Percentiles rank a stretch among this genome's conserved stretches.
Conservation (phyloP, 2,797 vertebrate genomes). For the Mionectes olivaceus region DNA sequence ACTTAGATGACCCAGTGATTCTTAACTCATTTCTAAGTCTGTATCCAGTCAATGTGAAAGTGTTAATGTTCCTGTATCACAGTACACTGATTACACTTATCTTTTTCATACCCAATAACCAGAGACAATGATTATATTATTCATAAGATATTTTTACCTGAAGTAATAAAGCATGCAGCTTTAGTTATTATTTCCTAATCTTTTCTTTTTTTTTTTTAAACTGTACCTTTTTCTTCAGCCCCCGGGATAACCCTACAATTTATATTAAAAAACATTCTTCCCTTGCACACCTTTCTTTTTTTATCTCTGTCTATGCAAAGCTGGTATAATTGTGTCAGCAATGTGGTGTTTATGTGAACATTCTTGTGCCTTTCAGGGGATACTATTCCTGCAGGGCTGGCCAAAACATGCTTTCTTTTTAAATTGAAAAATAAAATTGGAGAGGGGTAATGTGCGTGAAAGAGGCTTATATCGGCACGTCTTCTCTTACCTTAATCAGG, state of each 20-base stretch:
- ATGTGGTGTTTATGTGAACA: background rate
- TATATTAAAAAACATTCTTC: conserved; percentile 74
- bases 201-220: conserved; percentile 42
- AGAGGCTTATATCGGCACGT: background rate
- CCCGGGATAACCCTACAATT: conserved; percentile 69
- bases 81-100: conserved; percentile 66
- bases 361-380: conserved; percentile 36
- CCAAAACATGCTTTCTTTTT: background rate
- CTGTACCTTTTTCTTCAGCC: conserved; percentile 57
- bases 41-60: conserved; percentile 66
- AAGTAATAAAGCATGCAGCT: conserved; percentile 78
- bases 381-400: background rate
- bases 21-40: conserved; percentile 69
- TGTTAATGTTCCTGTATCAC: conserved; percentile 65
- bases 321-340: conserved; percentile 26
- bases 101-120: conserved; percentile 76
- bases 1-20: conserved; percentile 73
- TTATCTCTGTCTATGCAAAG: conserved; percentile 21
- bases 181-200: conserved; percentile 81
- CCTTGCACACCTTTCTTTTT: conserved; percentile 49
- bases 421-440: conserved; percentile 53
- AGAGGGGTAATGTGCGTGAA: conserved; percentile 29
- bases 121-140: conserved; percentile 82
- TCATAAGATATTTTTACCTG: conserved; percentile 81
- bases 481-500: conserved; percentile 57